phyloP scores from a whole-genome alignment of 2,113 vertebrate genomes.

The Calcarius ornatus region DNA sequence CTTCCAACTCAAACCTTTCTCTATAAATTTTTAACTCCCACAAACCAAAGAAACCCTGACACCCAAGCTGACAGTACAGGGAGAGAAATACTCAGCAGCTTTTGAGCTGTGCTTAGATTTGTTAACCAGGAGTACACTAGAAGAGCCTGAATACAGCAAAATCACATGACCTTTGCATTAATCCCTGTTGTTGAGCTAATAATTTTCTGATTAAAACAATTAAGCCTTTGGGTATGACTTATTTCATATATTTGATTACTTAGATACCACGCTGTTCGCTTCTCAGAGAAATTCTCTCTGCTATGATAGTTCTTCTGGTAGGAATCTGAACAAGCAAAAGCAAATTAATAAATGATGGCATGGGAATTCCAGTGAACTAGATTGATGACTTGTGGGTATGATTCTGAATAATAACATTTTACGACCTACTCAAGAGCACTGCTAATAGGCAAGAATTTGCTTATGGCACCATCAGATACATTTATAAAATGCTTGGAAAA shows the following conservation, averaged over 20 bases:
- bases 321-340: conserved; percentile 12
- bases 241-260: neutral
- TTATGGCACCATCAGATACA: neutral
- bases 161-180: neutral
- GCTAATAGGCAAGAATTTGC: neutral
- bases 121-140: neutral
- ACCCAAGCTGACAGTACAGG: neutral
- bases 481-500: neutral
- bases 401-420: conserved; percentile 32
- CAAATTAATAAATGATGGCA: conserved; percentile 39
- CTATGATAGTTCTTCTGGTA: conserved; percentile 17
- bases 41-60: neutral
- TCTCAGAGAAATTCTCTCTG: neutral
- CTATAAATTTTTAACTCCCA: neutral
- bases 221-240: neutral
- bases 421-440: neutral
- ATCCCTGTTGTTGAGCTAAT: neutral
- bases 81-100: neutral
- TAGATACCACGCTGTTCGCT: neutral
- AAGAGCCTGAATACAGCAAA: neutral
- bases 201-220: conserved; percentile 24
- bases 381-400: conserved; percentile 8
- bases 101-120: neutral
- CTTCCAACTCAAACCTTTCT: neutral
- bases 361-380: conserved; percentile 31